A percentile compares a stretch with the other conserved stretches of the same genome.
These are phyloP conservation scores for Napeogenes sylphis DNA, from an alignment of 2,888 invertebrate species.

Conservation along the genomic window DNA sequence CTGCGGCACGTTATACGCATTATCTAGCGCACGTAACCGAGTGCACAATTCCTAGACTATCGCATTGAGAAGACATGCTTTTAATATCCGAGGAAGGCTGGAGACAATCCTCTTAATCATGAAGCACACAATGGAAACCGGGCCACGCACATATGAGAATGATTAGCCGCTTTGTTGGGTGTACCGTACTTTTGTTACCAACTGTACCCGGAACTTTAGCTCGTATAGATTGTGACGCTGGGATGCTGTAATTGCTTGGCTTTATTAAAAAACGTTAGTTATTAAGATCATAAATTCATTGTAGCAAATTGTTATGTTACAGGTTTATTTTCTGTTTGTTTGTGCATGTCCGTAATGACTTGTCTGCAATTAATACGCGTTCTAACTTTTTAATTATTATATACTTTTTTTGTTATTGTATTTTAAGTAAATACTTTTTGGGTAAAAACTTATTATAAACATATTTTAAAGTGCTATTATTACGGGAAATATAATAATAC, in stretches of 20 bases:
- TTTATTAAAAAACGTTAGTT: constrained; percentile 45
- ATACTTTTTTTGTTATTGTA: too few species aligned
- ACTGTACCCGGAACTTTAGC: constrained; percentile 47
- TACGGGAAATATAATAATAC: too few species aligned
- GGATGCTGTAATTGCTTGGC: constrained; percentile 41
- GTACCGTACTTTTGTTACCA: constrained; percentile 62
- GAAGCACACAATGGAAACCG: constrained; percentile 71
- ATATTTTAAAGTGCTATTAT: too few species aligned
- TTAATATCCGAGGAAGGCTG: constrained; percentile 72
- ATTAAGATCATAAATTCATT: constrained; percentile 38
- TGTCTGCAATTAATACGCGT: background rate
- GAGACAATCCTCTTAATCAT: constrained; percentile 78
- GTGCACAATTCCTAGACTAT: constrained; percentile 42
- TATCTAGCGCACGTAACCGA: constrained; percentile 46
- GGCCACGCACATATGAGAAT: constrained; percentile 72
- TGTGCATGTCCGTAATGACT: background rate
- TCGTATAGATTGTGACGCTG: constrained; percentile 42
- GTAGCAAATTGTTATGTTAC: constrained; percentile 22
- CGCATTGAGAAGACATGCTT: constrained; percentile 63
- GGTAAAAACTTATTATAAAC: too few species aligned
- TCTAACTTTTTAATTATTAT: too few species aligned
- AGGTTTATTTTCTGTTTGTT: constrained; percentile 8
- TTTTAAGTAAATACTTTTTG: too few species aligned
- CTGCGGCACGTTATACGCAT: constrained; percentile 48
- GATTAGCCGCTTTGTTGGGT: constrained; percentile 59